Base-by-base conservation (phyloP, 2,888 invertebrate genomes). In the Bellardia bayeri region DNA sequence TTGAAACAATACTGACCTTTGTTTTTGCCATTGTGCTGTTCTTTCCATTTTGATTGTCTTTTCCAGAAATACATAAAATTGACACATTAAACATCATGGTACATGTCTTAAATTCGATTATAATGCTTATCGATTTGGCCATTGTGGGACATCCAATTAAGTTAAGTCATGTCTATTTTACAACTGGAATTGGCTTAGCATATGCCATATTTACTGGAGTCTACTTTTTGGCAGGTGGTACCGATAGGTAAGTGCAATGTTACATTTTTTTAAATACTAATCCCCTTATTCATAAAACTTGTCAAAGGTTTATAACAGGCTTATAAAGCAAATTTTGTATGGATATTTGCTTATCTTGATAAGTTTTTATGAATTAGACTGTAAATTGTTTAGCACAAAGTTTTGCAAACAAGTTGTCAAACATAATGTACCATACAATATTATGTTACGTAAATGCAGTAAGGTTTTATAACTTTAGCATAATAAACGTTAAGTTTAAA, bases 201-300 rank as follows among this genome's bases (percentile, higher is more conserved):
- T 98, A 97, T 93, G 94, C 96, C 75, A 89, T 96, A 84, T 98
- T 97, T 92, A 95, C 95, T 74, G 91, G 96, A 37, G 94, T 97
- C 82, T 98, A 97, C 93, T 96, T 95, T 92, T 91, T 94, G 45
- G 95, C 96, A 76, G 97, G 97, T 40, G 97, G 97, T 37, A 94
- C 95, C 9, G 95, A 96, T 91, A 95, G 95, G 95, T 95, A 92
- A 94, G 95, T 90, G 5, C 11, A 13, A 49, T 61, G 2, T 23
- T 3, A 42, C 3, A n/a, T 42, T 14, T 74, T 74, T 11, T 23
- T 23, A 23, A 23, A 23, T 23, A 23, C 1, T 23, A n/a, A n/a
- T n/a, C n/a, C n/a, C n/a, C n/a, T n/a, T n/a, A n/a, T n/a, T n/a
- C n/a, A n/a, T n/a, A n/a, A n/a, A n/a, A n/a, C n/a, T n/a, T n/a